A percentile compares a stretch with the other conserved stretches of the same genome.
Evolutionary conservation across 2,797 vertebrate species (phyloP).

Genomic region (Pseudomugil tenellus): DNA sequence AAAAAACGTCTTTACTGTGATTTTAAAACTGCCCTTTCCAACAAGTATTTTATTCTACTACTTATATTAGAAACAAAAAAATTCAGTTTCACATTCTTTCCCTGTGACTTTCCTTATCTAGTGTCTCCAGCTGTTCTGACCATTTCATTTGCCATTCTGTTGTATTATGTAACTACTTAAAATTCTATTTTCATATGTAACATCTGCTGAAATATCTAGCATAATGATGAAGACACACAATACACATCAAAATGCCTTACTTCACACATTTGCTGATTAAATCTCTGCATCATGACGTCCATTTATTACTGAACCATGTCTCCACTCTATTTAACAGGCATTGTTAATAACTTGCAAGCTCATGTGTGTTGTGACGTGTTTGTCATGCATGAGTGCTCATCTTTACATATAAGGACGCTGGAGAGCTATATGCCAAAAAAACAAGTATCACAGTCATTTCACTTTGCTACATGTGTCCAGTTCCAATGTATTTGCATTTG

Average conservation of each 20-base stretch:
- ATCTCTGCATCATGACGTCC: slow-evolving; percentile 40
- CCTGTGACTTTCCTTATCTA: background rate
- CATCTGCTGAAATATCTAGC: background rate
- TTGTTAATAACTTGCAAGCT: slow-evolving; percentile 36
- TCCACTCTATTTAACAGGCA: slow-evolving; percentile 25
- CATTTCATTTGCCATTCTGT: background rate
- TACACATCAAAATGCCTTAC: background rate
- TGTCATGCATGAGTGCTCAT: slow-evolving; percentile 21
- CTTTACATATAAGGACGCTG: slow-evolving; percentile 16
- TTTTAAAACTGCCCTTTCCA: too few species aligned
- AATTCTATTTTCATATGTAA: slow-evolving; percentile 23
- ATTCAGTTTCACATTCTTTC: background rate
- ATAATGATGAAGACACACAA: slow-evolving; percentile 4
- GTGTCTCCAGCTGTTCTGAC: background rate
- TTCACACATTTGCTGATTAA: slow-evolving; percentile 29
- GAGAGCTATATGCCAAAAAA: slow-evolving; percentile 19
- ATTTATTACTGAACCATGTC: slow-evolving; percentile 35
- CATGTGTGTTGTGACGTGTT: slow-evolving; percentile 26
- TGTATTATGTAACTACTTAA: slow-evolving; percentile 34
- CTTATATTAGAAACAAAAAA: background rate
- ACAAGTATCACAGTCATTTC: slow-evolving; percentile 19
- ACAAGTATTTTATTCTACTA: too few species aligned
- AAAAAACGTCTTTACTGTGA: too few species aligned
- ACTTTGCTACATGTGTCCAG: slow-evolving; percentile 24
- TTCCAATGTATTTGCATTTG: slow-evolving; percentile 50